Evolutionary conservation across 92 coral and sea anemone genomes (phyloP).

Genomic region (Actinernus sp.): DNA sequence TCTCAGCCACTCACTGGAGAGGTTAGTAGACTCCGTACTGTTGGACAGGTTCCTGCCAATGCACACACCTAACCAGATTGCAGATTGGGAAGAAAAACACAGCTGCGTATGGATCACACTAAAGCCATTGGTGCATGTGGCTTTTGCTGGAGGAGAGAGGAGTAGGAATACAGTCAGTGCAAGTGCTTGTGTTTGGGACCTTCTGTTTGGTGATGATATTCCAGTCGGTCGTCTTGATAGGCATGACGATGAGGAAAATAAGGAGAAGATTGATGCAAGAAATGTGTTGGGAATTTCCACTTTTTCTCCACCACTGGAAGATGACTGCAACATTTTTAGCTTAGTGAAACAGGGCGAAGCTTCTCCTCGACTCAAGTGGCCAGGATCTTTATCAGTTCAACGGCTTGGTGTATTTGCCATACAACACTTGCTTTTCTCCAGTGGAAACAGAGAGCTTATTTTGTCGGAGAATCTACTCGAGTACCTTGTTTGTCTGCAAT

Average conservation of each 20-base stretch:
- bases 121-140: constrained; percentile 69
- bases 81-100: constrained; percentile 51
- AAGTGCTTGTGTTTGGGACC: too few species aligned
- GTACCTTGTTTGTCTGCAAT: constrained; percentile 62
- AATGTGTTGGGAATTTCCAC: background rate
- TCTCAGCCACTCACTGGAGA: constrained; percentile 7
- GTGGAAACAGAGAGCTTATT: constrained; percentile 47
- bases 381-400: constrained; percentile 60
- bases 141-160: constrained; percentile 64
- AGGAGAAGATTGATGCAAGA: too few species aligned
- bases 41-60: constrained; percentile 53
- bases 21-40: constrained; percentile 26
- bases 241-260: too few species aligned
- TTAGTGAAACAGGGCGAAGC: background rate
- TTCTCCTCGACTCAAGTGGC: constrained; percentile 4
- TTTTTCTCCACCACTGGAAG: background rate
- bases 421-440: constrained; percentile 45
- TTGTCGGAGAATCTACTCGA: constrained; percentile 56
- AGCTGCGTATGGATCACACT: constrained; percentile 83
- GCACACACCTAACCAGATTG: constrained; percentile 48
- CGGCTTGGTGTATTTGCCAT: constrained; percentile 73
- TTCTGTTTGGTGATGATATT: too few species aligned
- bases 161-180: too few species aligned
- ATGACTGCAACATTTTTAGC: background rate
- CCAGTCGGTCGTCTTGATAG: too few species aligned